Conservation (phyloP, 37 sponge, comb jelly and placozoan species). For the Amphimedon queenslandica region DNA sequence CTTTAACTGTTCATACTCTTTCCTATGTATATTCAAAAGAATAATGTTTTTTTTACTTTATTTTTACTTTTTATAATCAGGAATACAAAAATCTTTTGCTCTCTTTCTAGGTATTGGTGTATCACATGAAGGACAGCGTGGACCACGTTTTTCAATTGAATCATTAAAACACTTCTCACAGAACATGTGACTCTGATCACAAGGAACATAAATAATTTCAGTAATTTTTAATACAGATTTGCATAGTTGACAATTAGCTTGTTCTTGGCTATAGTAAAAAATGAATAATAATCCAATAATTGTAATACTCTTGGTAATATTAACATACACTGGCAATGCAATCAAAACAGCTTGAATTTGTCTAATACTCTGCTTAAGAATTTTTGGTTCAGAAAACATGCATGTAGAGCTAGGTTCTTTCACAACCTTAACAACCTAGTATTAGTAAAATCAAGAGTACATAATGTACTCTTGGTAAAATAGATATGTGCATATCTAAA, state of each 20-base stretch:
- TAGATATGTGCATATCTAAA: no score
- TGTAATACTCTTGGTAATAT: background rate
- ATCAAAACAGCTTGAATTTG: background rate
- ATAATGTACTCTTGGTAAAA: no score
- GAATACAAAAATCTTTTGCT: background rate
- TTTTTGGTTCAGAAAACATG: constrained; percentile 1
- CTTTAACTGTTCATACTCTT: background rate
- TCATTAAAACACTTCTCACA: background rate
- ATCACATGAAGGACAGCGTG: background rate
- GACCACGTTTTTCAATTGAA: background rate
- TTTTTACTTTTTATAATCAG: constrained; percentile 1
- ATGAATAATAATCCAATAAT: no score
- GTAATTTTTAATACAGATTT: background rate
- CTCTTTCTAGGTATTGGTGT: background rate
- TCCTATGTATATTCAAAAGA: background rate
- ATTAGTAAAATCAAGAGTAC: no score
- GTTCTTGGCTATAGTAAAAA: no score
- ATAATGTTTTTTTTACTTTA: background rate
- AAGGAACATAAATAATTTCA: background rate
- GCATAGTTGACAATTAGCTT: background rate
- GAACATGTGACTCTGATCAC: background rate
- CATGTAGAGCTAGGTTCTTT: no score
- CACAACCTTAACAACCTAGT: no score
- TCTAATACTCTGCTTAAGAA: background rate
- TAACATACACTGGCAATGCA: background rate